Percentiles rank a stretch among this genome's conserved stretches.
phyloP scores from a whole-genome alignment of 1,140 invertebrate species.

The Drosophila mayri region DNA sequence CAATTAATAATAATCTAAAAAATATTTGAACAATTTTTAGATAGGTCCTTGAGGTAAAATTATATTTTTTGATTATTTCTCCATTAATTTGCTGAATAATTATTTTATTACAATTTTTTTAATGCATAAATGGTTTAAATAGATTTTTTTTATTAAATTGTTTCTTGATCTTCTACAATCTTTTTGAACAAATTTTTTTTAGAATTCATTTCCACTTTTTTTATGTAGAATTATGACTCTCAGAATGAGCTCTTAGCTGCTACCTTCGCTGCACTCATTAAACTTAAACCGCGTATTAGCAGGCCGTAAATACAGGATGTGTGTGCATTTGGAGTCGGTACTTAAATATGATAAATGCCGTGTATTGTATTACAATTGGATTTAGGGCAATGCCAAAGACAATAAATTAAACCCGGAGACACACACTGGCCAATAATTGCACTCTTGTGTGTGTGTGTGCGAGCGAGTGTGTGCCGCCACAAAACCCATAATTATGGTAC shows the following conservation, averaged over 20 bases:
- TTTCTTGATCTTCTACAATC: no score
- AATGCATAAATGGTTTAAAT: rapidly evolving
- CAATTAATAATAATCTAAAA: not conserved
- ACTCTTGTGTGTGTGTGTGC: conserved; percentile 44
- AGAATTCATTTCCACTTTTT: not conserved
- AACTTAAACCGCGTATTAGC: conserved; percentile 79
- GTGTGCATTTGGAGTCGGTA: conserved; percentile 65
- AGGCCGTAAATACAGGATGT: conserved; percentile 76
- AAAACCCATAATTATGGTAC: conserved; percentile 64
- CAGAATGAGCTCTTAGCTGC: conserved; percentile 4
- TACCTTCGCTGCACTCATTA: conserved; percentile 55
- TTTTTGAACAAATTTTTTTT: no score
- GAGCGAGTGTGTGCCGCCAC: conserved; percentile 44
- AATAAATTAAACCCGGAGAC: conserved; percentile 73
- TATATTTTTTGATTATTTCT: not conserved
- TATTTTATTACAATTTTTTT: not conserved
- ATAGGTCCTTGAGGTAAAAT: not conserved
- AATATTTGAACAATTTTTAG: not conserved
- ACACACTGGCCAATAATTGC: conserved; percentile 76
- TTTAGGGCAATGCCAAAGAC: conserved; percentile 76
- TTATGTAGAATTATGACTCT: not conserved
- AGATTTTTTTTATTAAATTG: no score
- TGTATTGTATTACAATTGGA: conserved; percentile 80
- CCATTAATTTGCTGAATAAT: not conserved
- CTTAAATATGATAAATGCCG: conserved; percentile 82